Conservation (phyloP, 2,797 vertebrate species). For the Rallus crepitans region DNA sequence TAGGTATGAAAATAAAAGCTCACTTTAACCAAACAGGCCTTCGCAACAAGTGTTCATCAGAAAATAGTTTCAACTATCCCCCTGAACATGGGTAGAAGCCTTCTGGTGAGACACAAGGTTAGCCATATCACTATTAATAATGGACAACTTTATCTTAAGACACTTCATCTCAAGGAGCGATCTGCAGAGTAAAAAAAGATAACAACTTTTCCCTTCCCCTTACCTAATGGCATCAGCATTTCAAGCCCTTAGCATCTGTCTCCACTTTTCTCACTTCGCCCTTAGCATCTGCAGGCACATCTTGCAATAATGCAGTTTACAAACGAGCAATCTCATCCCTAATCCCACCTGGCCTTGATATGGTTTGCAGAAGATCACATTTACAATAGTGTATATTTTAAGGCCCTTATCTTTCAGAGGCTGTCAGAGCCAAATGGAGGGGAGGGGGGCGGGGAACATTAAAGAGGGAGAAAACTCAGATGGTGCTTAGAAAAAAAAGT, state of each 20-base stretch:
- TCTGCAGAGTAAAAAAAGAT: not conserved
- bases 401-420: not conserved
- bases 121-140: not conserved
- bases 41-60: not conserved
- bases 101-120: not conserved
- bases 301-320: not conserved
- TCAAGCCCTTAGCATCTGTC: not conserved
- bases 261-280: not conserved
- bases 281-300: not conserved
- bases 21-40: not conserved
- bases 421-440: not conserved
- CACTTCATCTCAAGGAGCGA: not conserved
- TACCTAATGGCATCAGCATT: not conserved
- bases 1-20: not conserved
- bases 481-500: not conserved
- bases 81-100: not conserved
- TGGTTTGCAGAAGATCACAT: not conserved
- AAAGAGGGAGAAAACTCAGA: not conserved
- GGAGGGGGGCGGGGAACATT: not conserved
- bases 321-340: not conserved
- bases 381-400: not conserved
- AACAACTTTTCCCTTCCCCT: not conserved
- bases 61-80: not conserved
- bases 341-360: not conserved
- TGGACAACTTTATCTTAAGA: not conserved